Evolutionary conservation across 2,888 invertebrate genomes (phyloP).

Genomic region (Caenorhabditis auriculariae): DNA sequence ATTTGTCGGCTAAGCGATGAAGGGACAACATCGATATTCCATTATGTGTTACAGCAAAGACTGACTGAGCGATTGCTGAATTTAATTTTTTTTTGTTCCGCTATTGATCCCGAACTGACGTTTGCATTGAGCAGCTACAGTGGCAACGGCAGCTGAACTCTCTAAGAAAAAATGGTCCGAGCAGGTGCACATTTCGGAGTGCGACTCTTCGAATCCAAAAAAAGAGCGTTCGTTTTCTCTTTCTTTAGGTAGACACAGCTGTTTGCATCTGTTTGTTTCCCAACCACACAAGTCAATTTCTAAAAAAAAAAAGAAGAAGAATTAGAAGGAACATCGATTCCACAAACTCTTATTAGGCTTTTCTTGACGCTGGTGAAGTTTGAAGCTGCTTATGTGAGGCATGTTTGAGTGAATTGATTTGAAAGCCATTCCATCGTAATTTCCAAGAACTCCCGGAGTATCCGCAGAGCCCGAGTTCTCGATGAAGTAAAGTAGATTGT

Average conservation of each 20-base stretch:
- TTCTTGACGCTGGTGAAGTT: no score
- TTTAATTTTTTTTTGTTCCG: neutral
- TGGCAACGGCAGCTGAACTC: neutral
- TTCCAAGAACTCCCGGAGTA: no score
- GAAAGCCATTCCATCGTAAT: no score
- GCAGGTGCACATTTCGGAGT: neutral
- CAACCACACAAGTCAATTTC: no score
- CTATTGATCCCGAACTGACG: neutral
- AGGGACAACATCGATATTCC: neutral
- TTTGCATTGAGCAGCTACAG: neutral
- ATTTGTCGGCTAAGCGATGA: neutral
- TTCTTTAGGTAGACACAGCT: neutral
- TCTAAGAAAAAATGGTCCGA: neutral
- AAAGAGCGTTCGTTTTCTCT: neutral
- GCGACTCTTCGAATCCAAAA: neutral
- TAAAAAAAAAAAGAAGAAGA: no score
- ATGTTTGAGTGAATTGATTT: no score
- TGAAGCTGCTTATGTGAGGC: no score
- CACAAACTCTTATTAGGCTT: no score
- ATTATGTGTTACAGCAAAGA: neutral
- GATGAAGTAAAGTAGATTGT: no score
- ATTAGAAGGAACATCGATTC: no score
- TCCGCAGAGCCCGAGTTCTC: no score
- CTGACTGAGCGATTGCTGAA: neutral
- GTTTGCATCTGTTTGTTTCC: constrained; percentile 2